phyloP scores from a whole-genome alignment of 1,140 invertebrate genomes.

The Ceratosolen solmsi region DNA sequence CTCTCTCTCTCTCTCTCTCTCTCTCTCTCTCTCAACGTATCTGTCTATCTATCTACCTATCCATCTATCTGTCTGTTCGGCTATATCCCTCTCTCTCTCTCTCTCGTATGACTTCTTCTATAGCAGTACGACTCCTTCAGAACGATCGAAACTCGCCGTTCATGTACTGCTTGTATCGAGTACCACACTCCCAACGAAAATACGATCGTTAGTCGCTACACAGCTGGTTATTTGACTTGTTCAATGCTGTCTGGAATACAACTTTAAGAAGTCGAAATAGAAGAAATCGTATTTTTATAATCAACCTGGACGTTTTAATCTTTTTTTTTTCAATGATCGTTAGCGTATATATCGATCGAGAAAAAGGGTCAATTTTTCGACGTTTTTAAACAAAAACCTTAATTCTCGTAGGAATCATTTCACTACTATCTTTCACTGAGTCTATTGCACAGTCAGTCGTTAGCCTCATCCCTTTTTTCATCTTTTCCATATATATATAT shows the following conservation, averaged over 20 bases:
- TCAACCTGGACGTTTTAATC: no score
- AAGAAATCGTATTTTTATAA: no score
- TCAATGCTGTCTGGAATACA: not conserved
- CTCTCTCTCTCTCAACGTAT: not conserved
- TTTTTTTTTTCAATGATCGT: no score
- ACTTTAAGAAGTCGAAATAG: not conserved
- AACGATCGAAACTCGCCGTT: not conserved
- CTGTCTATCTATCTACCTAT: not conserved
- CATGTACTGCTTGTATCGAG: not conserved
- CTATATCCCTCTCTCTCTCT: conserved; percentile 5
- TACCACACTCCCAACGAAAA: not conserved
- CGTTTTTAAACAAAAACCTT: no score
- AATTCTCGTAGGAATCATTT: no score
- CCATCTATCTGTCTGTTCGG: not conserved
- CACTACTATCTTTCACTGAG: not conserved
- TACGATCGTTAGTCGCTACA: not conserved
- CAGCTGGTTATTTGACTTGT: not conserved
- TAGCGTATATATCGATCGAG: no score
- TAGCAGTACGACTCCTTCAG: not conserved
- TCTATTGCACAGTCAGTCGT: not conserved
- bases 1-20: conserved; percentile 21
- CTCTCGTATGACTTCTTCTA: not conserved
- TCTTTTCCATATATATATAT: no score
- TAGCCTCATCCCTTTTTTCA: conserved; percentile 5
- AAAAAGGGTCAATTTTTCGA: no score